Evolutionary conservation across 2,888 invertebrate genomes (phyloP).

Genomic region (Lycophotia porphyrea): DNA sequence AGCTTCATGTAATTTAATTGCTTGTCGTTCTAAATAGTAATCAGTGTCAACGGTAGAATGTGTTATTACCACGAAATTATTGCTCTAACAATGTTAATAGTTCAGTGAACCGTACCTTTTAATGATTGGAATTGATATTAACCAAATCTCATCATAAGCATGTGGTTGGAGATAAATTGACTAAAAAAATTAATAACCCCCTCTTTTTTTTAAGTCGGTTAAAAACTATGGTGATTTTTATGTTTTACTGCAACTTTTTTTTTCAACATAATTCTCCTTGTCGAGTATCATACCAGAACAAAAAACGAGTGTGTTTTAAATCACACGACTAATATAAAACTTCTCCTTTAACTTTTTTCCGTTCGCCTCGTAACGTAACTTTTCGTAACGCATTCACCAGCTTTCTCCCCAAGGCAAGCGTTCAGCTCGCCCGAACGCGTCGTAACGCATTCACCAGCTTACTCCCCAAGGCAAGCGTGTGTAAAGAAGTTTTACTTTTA

Average conservation of each 20-base stretch:
- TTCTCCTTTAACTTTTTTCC: too few species aligned
- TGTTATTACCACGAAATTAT: conserved; percentile 3
- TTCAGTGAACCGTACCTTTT: conserved; percentile 20
- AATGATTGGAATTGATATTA: conserved; percentile 10
- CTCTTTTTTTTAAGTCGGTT: too few species aligned
- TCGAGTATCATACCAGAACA: neutral
- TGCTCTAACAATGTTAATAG: conserved; percentile 1
- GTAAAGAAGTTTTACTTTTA: too few species aligned
- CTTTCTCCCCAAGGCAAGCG: too few species aligned
- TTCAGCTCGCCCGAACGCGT: too few species aligned
- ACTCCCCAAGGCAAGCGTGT: too few species aligned
- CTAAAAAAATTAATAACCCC: too few species aligned
- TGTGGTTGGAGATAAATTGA: neutral
- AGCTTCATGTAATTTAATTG: neutral
- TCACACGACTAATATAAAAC: too few species aligned
- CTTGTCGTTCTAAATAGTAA: neutral
- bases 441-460: too few species aligned
- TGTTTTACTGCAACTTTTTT: neutral
- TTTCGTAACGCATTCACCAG: too few species aligned
- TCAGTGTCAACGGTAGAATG: conserved; percentile 37
- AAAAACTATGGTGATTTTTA: neutral
- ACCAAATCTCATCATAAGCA: neutral
- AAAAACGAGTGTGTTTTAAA: too few species aligned
- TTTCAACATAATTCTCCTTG: neutral
- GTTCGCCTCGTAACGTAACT: too few species aligned